Base-by-base conservation (phyloP, 2,888 invertebrate genomes). In the Eugnorisma glareosa region DNA sequence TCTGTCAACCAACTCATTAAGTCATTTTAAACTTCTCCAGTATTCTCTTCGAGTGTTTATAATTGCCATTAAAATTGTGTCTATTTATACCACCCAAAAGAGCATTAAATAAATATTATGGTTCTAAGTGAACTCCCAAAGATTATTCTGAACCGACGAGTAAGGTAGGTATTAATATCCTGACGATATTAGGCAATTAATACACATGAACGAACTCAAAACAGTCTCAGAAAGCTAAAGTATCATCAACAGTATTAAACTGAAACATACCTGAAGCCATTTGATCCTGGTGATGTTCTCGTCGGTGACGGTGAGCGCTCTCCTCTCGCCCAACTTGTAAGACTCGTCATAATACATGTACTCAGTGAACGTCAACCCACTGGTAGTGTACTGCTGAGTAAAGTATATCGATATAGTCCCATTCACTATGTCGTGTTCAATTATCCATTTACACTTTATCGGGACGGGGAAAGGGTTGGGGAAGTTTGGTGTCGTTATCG, bases 391-490 rank as follows among this genome's bases (percentile, higher is more conserved):
- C 88, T 98, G 97, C 92, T 99, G 99, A 3, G 99, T 99, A 89
- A 99, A 97, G 92, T 99, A 99, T 85, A 99, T 97, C 85, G 98
- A 97, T 91, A 99, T 98, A 70, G 98, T 98, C 15, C 98, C 97
- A 89, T 98, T 98, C 77, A 97, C 96, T 84, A 98, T 97, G n/a
- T 98, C 98, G 91, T 98, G 98, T 81, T 96, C 94, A 91, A 99
- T 98, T 79, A 99, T 97, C 99, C 99, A 99, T 88, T 98, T 97
- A 93, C 99, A 99, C 87, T 97, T 97, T 82, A 99, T 98, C n/a
- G 99, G 99, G 61, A 98, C 98, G 10, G 97, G 97, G 93, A 99
- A 99, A 37, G 98, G 97, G 79, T 97, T 96, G 0, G 99, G 99
- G 92, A 99, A 99, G 92, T 98, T 98, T 0, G 99, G 99, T n/a